Percentiles rank a stretch among this genome's conserved stretches.
Conservation (phyloP, 2,797 vertebrate species). For the Xiphophorus birchmanni region DNA sequence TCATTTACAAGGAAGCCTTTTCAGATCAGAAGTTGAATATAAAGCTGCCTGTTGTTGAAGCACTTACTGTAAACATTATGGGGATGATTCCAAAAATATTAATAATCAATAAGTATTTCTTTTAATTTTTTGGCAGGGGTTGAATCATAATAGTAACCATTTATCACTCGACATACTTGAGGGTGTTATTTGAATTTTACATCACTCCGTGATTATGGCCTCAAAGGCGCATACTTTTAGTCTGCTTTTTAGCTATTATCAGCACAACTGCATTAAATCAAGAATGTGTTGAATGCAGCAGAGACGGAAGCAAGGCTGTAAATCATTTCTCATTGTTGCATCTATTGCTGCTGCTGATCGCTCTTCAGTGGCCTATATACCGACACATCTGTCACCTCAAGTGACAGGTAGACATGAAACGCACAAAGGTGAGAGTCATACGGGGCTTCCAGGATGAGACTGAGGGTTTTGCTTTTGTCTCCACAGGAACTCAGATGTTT, state of each 20-base stretch:
- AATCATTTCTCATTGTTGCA: conserved; percentile 20
- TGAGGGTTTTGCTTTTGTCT: conserved; percentile 28
- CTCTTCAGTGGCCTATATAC: conserved; percentile 21
- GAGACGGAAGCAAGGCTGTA: conserved; percentile 29
- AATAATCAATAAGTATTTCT: background rate
- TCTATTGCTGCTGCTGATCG: conserved; percentile 24
- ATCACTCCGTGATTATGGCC: background rate
- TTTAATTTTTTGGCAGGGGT: background rate
- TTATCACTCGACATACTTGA: background rate
- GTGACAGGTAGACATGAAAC: conserved; percentile 18
- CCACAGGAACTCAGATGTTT: conserved; percentile 23
- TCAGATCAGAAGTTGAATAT: background rate
- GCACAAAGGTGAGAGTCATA: conserved; percentile 6
- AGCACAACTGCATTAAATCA: conserved; percentile 40
- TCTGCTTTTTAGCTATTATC: background rate
- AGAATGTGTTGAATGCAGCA: conserved; percentile 47
- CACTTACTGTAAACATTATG: background rate
- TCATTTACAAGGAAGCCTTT: background rate
- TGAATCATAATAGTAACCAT: background rate
- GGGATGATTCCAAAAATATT: background rate
- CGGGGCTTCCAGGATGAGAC: conserved; percentile 16
- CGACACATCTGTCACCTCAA: conserved; percentile 7
- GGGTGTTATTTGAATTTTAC: background rate
- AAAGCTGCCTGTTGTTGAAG: background rate
- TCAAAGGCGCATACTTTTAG: background rate